A percentile compares a stretch with the other conserved stretches of the same genome.
phyloP scores from a whole-genome alignment of 2,888 invertebrate species.

The Pseudanteris insignis region DNA sequence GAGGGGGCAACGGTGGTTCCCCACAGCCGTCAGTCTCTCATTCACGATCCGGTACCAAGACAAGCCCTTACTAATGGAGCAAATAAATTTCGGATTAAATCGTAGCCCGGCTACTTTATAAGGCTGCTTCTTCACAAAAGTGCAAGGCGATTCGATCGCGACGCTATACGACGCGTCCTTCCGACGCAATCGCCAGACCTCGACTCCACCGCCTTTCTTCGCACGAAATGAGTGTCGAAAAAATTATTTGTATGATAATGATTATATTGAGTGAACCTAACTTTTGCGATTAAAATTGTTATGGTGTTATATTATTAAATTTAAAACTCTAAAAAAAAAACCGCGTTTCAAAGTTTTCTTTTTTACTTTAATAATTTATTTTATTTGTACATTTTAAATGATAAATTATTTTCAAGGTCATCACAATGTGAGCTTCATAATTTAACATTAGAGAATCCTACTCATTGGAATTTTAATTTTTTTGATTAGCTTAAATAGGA shows the following conservation, averaged over 20 bases:
- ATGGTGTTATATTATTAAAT: no score
- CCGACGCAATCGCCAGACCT: conserved; percentile 45
- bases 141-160: conserved; percentile 52
- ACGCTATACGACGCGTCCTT: conserved; percentile 54
- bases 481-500: no score
- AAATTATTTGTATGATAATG: conserved; percentile 21
- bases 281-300: no score
- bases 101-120: conserved; percentile 66
- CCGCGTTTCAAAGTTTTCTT: no score
- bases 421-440: no score
- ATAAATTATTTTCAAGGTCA: no score
- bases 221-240: conserved; percentile 23
- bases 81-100: conserved; percentile 67
- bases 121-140: conserved; percentile 59
- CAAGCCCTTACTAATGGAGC: conserved; percentile 67
- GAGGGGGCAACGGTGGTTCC: conserved; percentile 34
- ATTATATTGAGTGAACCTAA: no score
- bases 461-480: no score
- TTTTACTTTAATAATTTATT: no score
- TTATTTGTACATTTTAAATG: no score
- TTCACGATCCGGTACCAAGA: conserved; percentile 61
- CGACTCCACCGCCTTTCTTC: conserved; percentile 45
- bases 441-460: no score
- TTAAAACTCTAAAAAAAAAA: no score
- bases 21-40: conserved; percentile 59